Evolutionary conservation across 2,888 invertebrate genomes (phyloP), one percentile per base, ranked within the genome.

Genomic region (Drosophila testacea): DNA sequence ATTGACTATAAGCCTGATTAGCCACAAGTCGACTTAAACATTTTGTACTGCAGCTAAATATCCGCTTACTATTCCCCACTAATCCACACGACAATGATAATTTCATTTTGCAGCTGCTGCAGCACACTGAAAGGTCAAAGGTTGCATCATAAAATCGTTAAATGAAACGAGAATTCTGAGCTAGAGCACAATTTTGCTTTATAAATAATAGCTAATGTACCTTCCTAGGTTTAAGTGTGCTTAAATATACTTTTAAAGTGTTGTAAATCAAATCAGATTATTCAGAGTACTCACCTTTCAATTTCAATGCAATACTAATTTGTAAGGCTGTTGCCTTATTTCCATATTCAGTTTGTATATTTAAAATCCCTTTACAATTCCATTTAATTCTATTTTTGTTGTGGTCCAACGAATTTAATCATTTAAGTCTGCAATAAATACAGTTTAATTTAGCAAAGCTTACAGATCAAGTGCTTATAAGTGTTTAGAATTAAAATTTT

Each of bases 1-100:
- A 60, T 56, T 63, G 48, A 27, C 69, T 27, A 50, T 79, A 63
- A 57, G 59, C 51, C 42, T 41, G 73, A 77, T 60, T 60, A 77
- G 41, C 55, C 42, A 42, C 42, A 22, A 60, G 65, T 32, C 38
- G 44, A 30, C 34, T 13, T 27, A 41, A 22, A 63, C 16, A 44
- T 30, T 28, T 28, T 38, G 9, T 36, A 48, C 38, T 39, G 16
- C 42, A 54, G 39, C 16, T 57, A 22, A 47, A 56, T 55, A 67
- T 52, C 41, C 38, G 38, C 41, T 61, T 67, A 39, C 10, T 16
- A n/a, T 27, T 11, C 16, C 0, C 9, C 7, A 4, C n/a, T 10
- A 9, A 6, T 4, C 22, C 38, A 11, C n/a, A 7, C 5, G 6
- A 32, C 30, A 38, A 54, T 46, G 30, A 51, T 36, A 50, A 65